Evolutionary conservation across 1,140 invertebrate species (phyloP).

Genomic region (Latrodectus geometricus): DNA sequence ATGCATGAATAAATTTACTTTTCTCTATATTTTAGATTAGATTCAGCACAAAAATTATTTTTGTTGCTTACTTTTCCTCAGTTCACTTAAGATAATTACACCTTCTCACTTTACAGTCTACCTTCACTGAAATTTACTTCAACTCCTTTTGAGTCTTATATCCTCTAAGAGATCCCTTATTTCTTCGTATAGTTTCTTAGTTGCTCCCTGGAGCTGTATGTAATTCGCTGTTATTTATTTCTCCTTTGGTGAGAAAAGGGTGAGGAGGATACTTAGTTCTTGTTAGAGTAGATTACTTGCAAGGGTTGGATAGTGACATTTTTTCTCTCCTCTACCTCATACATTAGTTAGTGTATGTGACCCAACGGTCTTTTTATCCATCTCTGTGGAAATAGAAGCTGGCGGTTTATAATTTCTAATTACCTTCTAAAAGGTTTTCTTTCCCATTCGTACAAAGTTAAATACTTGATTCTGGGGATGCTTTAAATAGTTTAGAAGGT

Average conservation of each 20-base stretch:
- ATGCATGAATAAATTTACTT: no score
- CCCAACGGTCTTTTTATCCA: background rate
- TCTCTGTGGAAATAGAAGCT: background rate
- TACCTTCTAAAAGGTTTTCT: background rate
- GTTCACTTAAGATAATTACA: no score
- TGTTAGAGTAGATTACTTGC: conserved; percentile 17
- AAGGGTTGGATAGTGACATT: background rate
- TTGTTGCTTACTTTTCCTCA: no score
- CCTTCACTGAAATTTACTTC: no score
- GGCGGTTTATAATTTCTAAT: background rate
- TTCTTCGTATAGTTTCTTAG: background rate
- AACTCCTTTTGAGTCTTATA: no score
- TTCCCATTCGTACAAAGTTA: background rate
- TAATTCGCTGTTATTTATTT: background rate
- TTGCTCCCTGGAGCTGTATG: background rate
- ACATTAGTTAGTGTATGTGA: conserved; percentile 2
- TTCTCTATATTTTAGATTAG: no score
- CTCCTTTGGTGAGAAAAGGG: background rate
- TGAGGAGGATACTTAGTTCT: conserved; percentile 4
- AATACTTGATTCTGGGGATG: background rate
- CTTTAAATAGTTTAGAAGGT: no score
- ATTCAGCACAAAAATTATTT: no score
- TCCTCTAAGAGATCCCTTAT: no score
- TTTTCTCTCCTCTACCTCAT: background rate
- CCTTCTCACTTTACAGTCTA: no score